Percentiles rank a stretch among this genome's conserved stretches.
These are phyloP conservation scores for Lanistes nyassanus DNA, from an alignment of 1,140 invertebrate genomes.

Conservation along the genomic window DNA sequence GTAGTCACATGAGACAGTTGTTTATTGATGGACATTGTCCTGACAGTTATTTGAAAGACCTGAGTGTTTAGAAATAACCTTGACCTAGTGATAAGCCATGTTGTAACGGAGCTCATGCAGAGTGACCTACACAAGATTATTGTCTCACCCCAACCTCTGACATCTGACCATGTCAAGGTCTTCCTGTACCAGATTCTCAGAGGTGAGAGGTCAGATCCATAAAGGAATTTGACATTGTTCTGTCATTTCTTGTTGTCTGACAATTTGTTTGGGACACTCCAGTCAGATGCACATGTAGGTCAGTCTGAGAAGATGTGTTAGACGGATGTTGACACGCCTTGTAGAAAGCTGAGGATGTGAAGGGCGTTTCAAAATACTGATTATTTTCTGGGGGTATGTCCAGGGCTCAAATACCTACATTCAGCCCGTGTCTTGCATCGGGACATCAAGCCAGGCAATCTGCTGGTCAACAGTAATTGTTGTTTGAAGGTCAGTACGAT, in stretches of 20 bases:
- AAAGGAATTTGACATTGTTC: too few relatives aligned
- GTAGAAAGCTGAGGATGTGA: background rate
- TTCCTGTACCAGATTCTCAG: constrained; percentile 99
- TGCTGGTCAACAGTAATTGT: constrained; percentile 98
- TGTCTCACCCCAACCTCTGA: constrained; percentile 97
- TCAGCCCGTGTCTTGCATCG: constrained; percentile 96
- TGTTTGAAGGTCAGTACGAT: constrained; percentile 83
- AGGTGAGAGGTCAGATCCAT: constrained; percentile 77
- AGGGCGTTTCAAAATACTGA: constrained; percentile 1
- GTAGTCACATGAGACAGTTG: too few relatives aligned
- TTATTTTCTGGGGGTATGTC: background rate
- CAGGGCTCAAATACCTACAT: constrained; percentile 97
- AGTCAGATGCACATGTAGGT: too few relatives aligned
- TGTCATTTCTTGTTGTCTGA: too few relatives aligned
- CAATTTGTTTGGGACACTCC: too few relatives aligned
- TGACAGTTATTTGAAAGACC: too few relatives aligned
- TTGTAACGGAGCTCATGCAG: constrained; percentile 98
- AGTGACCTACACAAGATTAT: constrained; percentile 99
- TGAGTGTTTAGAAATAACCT: constrained; percentile 34
- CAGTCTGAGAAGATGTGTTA: too few relatives aligned
- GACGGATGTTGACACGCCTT: too few relatives aligned
- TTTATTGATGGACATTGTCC: too few relatives aligned
- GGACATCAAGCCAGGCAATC: constrained; percentile 99
- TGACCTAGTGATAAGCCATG: constrained; percentile 81
- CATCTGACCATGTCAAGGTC: constrained; percentile 99